A percentile compares a stretch with the other conserved stretches of the same genome.
phyloP scores from a whole-genome alignment of 2,888 invertebrate genomes.

The Protodeltote pygarga region DNA sequence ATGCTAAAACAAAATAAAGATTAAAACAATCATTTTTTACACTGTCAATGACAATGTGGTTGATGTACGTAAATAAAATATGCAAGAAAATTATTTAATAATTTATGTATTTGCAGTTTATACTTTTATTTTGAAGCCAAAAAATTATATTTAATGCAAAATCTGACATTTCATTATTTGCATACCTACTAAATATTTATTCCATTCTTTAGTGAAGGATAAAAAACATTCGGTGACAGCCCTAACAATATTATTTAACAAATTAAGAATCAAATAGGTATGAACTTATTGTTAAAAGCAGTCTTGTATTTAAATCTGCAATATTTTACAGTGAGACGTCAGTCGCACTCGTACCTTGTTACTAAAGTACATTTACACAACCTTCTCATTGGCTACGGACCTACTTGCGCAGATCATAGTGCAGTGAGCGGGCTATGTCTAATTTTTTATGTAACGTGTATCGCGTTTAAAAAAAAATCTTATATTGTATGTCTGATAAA shows the following conservation, averaged over 20 bases:
- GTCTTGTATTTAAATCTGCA: slow-evolving; percentile 26
- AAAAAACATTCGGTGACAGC: background rate
- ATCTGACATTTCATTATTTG: too few relatives aligned
- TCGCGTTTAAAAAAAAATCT: too few relatives aligned
- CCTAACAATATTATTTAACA: slow-evolving; percentile 25
- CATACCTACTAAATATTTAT: too few relatives aligned
- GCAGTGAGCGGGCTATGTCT: too few relatives aligned
- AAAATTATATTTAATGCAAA: slow-evolving; percentile 3
- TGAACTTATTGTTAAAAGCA: slow-evolving; percentile 22
- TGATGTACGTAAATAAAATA: slow-evolving; percentile 17
- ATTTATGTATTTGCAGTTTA: slow-evolving; percentile 8
- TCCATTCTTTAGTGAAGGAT: background rate
- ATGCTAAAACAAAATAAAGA: slow-evolving; percentile 23
- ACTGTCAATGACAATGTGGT: slow-evolving; percentile 41
- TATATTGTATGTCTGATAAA: too few relatives aligned
- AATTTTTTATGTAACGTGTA: too few relatives aligned
- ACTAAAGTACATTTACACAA: too few relatives aligned
- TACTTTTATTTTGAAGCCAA: background rate
- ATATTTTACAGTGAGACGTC: slow-evolving; percentile 25
- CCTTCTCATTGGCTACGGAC: too few relatives aligned
- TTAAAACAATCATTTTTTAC: slow-evolving; percentile 43
- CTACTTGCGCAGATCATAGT: too few relatives aligned
- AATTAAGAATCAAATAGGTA: slow-evolving; percentile 15
- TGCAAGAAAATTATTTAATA: slow-evolving; percentile 1
- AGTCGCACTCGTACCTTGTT: too few relatives aligned